phyloP scores from a whole-genome alignment of 2,888 invertebrate species.

The Drosophila dives region DNA sequence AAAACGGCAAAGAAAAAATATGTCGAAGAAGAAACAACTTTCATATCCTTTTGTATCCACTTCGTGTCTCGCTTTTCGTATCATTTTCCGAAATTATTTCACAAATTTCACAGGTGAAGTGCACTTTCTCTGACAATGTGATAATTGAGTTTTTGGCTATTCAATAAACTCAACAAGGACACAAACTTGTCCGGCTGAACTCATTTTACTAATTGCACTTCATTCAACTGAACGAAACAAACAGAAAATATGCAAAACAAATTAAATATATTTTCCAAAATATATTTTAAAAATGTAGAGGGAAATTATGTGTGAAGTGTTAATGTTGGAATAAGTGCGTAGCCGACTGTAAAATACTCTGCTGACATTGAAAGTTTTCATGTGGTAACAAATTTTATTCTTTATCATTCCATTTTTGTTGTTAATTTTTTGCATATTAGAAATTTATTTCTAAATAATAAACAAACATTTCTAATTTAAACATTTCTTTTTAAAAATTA shows the following conservation, averaged over 20 bases:
- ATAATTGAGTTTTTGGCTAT: conserved; percentile 67
- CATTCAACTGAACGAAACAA: conserved; percentile 12
- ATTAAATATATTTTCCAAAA: conserved; percentile 14
- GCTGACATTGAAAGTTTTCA: background rate
- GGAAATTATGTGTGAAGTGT: background rate
- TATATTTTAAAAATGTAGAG: conserved; percentile 19
- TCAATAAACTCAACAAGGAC: conserved; percentile 41
- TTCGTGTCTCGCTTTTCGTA: background rate
- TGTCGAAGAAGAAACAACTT: conserved; percentile 8
- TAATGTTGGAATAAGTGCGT: background rate
- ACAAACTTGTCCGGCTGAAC: background rate
- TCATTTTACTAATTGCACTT: conserved; percentile 37
- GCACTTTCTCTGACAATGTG: conserved; percentile 59
- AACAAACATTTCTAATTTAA: background rate
- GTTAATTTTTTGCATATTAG: background rate
- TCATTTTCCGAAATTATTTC: conserved; percentile 27
- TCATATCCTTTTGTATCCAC: background rate
- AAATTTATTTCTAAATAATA: background rate
- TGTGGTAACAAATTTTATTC: background rate
- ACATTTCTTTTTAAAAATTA: background rate
- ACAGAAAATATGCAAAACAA: conserved; percentile 28
- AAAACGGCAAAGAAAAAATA: conserved; percentile 31
- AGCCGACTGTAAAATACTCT: background rate
- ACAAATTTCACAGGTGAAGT: conserved; percentile 36
- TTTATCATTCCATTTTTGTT: background rate